These are phyloP conservation scores for Brachymystax lenok DNA, from an alignment of 2,797 vertebrate species.

Conservation along the genomic window DNA sequence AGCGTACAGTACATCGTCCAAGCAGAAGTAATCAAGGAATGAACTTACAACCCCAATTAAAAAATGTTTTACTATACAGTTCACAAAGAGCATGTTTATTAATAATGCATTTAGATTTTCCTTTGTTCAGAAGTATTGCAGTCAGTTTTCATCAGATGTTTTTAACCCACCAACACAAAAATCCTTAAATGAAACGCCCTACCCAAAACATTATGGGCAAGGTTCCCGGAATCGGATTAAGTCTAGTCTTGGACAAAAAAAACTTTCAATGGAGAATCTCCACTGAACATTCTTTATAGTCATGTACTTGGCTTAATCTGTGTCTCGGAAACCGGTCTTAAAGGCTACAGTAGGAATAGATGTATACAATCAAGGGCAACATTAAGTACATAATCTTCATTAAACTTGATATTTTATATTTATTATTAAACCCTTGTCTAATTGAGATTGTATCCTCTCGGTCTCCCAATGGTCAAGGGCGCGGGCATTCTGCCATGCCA, in stretches of 20 bases:
- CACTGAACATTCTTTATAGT: too few relatives aligned
- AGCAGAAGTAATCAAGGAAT: not conserved
- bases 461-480: slow-evolving; percentile 4
- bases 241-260: not conserved
- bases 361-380: not conserved
- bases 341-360: not conserved
- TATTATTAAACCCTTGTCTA: not conserved
- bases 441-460: not conserved
- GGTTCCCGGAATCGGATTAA: not conserved
- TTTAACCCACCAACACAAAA: not conserved
- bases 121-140: not conserved
- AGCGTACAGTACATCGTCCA: not conserved
- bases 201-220: not conserved
- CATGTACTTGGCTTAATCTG: too few relatives aligned
- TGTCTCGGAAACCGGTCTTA: not conserved
- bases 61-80: not conserved
- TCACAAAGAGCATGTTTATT: not conserved
- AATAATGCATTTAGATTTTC: too few relatives aligned
- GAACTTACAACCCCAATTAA: not conserved
- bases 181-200: not conserved
- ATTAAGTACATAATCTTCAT: not conserved
- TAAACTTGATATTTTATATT: not conserved
- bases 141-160: not conserved
- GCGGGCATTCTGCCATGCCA: not conserved
- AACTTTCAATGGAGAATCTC: not conserved